Percentiles rank a stretch among this genome's conserved stretches.
phyloP scores from a whole-genome alignment of 2,797 vertebrate species.

The Uromys caudimaculatus region DNA sequence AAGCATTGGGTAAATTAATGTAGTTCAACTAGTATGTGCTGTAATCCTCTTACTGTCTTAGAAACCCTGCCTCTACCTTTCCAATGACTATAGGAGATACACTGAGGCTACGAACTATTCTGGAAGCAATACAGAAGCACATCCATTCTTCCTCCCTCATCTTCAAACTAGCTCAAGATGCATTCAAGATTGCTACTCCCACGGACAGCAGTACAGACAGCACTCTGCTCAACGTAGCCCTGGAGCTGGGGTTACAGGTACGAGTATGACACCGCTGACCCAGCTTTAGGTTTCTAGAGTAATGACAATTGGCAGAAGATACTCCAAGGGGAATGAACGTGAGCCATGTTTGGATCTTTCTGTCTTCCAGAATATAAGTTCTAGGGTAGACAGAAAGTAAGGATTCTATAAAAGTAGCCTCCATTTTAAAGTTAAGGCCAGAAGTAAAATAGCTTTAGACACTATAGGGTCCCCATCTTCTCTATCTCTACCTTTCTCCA shows the following conservation, averaged over 20 bases:
- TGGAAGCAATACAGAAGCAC: constrained; percentile 98
- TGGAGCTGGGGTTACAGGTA: constrained; percentile 98
- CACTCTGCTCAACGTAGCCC: constrained; percentile 96
- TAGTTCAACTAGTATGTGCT: constrained; percentile 28
- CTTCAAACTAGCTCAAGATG: constrained; percentile 98
- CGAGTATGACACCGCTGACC: constrained; percentile 10
- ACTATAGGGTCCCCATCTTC: neutral
- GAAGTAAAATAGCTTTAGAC: constrained; percentile 33
- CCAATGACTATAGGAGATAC: constrained; percentile 91
- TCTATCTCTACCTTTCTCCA: constrained; percentile 2
- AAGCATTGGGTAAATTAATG: neutral
- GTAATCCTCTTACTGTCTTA: neutral
- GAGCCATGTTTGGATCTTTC: constrained; percentile 46
- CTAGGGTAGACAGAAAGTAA: constrained; percentile 31
- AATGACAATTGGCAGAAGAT: constrained; percentile 18
- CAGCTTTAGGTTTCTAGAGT: constrained; percentile 4
- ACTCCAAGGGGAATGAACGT: neutral
- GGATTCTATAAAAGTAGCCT: neutral
- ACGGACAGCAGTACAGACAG: constrained; percentile 96
- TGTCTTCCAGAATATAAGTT: constrained; percentile 46
- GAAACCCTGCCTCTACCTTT: constrained; percentile 14
- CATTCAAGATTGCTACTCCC: constrained; percentile 98
- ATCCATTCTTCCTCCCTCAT: constrained; percentile 99
- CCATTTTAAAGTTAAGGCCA: constrained; percentile 61
- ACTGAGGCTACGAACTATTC: constrained; percentile 95